Evolutionary conservation across 2,888 invertebrate species (phyloP).

Genomic region (Spialia ferax): DNA sequence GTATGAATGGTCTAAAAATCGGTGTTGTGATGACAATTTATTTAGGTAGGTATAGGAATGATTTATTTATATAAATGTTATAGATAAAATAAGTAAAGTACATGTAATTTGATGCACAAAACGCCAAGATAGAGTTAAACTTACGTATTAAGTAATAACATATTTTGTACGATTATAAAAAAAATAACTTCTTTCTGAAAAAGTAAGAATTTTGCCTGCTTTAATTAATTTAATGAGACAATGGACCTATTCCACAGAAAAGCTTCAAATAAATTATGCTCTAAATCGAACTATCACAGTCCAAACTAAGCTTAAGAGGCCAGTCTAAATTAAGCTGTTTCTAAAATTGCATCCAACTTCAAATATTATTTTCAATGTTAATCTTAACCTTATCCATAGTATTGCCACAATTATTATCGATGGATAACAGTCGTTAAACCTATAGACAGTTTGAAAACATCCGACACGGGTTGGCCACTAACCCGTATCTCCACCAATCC

Average conservation of each 20-base stretch:
- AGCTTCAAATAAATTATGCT: no score
- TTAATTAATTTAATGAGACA: no score
- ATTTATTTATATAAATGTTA: constrained; percentile 28
- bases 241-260: no score
- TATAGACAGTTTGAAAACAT: no score
- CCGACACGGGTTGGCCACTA: no score
- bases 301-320: no score
- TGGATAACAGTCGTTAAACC: no score
- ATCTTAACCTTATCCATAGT: no score
- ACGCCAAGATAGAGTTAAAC: constrained; percentile 49
- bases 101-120: constrained; percentile 49
- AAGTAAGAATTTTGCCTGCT: neutral
- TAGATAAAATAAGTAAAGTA: constrained; percentile 1
- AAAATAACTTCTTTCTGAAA: neutral
- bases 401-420: no score
- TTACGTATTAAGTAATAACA: constrained; percentile 43
- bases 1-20: constrained; percentile 53
- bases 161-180: constrained; percentile 37
- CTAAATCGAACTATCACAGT: no score
- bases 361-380: neutral
- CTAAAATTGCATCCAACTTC: neutral
- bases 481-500: no score
- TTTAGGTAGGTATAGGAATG: constrained; percentile 3
- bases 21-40: constrained; percentile 67
- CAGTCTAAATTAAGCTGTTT: no score